Conservation (phyloP, 2,113 vertebrate genomes). For the Ailurus styani region DNA sequence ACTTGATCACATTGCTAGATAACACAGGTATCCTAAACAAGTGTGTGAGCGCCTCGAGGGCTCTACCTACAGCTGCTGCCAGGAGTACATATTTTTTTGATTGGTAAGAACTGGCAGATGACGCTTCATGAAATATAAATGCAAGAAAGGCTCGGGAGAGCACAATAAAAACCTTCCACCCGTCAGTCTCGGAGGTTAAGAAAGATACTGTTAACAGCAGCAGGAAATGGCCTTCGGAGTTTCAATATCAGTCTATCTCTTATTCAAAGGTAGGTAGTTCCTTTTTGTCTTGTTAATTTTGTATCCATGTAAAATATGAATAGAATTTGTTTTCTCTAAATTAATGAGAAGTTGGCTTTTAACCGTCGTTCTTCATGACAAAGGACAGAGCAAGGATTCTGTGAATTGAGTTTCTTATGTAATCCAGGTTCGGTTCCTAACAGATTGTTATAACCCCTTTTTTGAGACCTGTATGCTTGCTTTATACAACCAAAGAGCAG, state of each 20-base stretch:
- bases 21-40: conserved; percentile 77
- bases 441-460: neutral
- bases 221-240: conserved; percentile 78
- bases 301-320: neutral
- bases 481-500: neutral
- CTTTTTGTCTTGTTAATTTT: conserved; percentile 26
- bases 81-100: conserved; percentile 79
- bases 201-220: conserved; percentile 47
- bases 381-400: neutral
- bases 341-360: neutral
- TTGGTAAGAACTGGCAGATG: conserved; percentile 81
- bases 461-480: neutral
- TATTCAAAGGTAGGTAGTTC: conserved; percentile 79
- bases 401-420: neutral
- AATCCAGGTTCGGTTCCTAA: neutral
- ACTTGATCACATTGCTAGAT: conserved; percentile 77
- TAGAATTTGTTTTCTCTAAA: neutral
- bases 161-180: conserved; percentile 73
- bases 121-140: conserved; percentile 83
- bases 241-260: conserved; percentile 71
- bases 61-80: conserved; percentile 71
- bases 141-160: conserved; percentile 71
- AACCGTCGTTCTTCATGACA: neutral
- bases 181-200: conserved; percentile 59
- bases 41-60: conserved; percentile 74